Evolutionary conservation across 2,797 vertebrate genomes (phyloP).

Genomic region (Echeneis naucrates): DNA sequence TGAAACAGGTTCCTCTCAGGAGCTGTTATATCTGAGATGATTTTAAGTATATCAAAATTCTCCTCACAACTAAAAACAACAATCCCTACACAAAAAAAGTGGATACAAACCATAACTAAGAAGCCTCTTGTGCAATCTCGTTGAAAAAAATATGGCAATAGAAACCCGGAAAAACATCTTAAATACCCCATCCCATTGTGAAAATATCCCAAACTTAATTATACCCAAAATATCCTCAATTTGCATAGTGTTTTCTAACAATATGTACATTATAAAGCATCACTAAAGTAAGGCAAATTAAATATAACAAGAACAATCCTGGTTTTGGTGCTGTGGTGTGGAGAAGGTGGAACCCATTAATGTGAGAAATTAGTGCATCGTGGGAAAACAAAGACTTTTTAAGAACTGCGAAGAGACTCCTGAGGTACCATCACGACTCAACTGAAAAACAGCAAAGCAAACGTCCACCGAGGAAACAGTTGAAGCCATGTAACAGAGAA

Average conservation of each 20-base stretch:
- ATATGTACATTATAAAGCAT: slow-evolving; percentile 62
- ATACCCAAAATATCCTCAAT: slow-evolving; percentile 55
- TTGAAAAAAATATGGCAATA: slow-evolving; percentile 59
- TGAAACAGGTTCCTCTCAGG: slow-evolving; percentile 1
- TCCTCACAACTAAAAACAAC: slow-evolving; percentile 27
- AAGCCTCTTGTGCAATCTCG: slow-evolving; percentile 17
- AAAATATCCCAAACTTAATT: slow-evolving; percentile 63
- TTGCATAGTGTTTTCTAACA: slow-evolving; percentile 77
- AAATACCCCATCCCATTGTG: slow-evolving; percentile 77
- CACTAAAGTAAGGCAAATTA: slow-evolving; percentile 69
- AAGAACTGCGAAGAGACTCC: slow-evolving; percentile 37
- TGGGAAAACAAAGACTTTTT: slow-evolving; percentile 26
- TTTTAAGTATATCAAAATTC: slow-evolving; percentile 39
- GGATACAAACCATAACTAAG: slow-evolving; percentile 24
- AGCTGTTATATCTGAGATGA: slow-evolving; percentile 25
- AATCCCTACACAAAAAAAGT: slow-evolving; percentile 35
- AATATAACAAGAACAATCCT: slow-evolving; percentile 37
- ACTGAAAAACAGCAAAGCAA: slow-evolving; percentile 34
- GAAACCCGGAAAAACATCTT: slow-evolving; percentile 66
- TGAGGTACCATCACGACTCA: slow-evolving; percentile 64
- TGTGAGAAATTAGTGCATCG: slow-evolving; percentile 43
- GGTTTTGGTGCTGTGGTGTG: slow-evolving; percentile 28
- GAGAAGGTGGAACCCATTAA: slow-evolving; percentile 25
- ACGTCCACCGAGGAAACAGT: slow-evolving; percentile 16
- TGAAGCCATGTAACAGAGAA: slow-evolving; percentile 25